phyloP scores from a whole-genome alignment of 2,113 vertebrate genomes.

The Rhodinocichla rosea region DNA sequence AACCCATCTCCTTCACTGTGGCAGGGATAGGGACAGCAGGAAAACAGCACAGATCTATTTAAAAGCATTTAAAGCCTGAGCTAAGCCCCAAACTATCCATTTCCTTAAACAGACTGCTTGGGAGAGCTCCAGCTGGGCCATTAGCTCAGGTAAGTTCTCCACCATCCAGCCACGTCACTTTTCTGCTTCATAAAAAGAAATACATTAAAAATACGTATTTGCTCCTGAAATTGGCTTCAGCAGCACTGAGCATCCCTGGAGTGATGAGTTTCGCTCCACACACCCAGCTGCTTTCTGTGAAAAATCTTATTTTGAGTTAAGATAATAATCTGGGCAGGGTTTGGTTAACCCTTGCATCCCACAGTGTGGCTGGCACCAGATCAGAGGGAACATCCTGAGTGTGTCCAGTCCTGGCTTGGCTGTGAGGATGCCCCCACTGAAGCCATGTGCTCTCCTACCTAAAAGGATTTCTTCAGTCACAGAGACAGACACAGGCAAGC shows the following conservation, averaged over 20 bases:
- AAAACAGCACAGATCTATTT: background rate
- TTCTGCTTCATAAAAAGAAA: conserved; percentile 11
- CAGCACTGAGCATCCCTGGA: background rate
- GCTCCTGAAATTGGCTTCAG: conserved; percentile 16
- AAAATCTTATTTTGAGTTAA: background rate
- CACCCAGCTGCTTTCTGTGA: background rate
- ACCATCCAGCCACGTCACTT: background rate
- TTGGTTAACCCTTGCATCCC: background rate
- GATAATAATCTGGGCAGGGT: background rate
- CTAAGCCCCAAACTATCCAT: background rate
- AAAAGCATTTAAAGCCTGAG: background rate
- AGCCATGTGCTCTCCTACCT: background rate
- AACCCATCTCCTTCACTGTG: accelerated
- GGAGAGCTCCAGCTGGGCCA: conserved; percentile 36
- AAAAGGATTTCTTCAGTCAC: background rate
- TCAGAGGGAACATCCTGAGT: background rate
- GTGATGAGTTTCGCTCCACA: background rate
- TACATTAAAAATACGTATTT: conserved; percentile 8
- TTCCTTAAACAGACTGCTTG: conserved; percentile 2
- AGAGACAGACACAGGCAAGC: background rate
- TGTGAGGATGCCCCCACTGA: accelerated
- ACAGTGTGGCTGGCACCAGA: accelerated
- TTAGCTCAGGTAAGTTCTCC: conserved; percentile 47
- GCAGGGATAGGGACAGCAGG: background rate
- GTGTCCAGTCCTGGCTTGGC: background rate